A percentile compares a stretch with the other conserved stretches of the same genome.
These are phyloP conservation scores for Epinephelus cyanopodus DNA, from an alignment of 2,113 vertebrate genomes.

Conservation along the genomic window DNA sequence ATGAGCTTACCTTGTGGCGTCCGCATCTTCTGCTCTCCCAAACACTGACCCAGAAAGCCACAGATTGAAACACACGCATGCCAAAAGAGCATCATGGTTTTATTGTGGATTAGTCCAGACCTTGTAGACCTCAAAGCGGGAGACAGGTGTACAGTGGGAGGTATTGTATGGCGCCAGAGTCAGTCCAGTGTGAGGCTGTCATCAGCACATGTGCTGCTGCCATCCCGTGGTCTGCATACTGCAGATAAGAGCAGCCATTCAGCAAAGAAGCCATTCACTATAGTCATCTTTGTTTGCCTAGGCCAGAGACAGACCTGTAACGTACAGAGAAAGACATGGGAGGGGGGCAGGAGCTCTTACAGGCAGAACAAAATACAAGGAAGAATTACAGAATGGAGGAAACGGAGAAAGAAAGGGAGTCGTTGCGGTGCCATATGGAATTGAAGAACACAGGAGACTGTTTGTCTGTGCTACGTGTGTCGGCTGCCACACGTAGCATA, in stretches of 20 bases:
- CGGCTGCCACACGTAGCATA: conserved; percentile 54
- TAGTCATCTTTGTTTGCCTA: conserved; percentile 75
- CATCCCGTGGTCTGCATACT: conserved; percentile 60
- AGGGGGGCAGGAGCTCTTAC: conserved; percentile 41
- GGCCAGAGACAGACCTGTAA: conserved; percentile 68
- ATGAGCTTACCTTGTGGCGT: conserved; percentile 8
- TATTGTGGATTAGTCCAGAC: conserved; percentile 37
- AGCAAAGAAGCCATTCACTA: conserved; percentile 65
- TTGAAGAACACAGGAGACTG: conserved; percentile 43
- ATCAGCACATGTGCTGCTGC: conserved; percentile 81
- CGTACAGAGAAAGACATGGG: conserved; percentile 55
- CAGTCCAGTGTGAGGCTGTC: conserved; percentile 70
- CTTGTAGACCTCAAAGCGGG: conserved; percentile 28
- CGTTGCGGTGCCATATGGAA: conserved; percentile 62
- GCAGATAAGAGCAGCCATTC: conserved; percentile 78
- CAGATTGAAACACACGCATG: conserved; percentile 3
- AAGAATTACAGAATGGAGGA: conserved; percentile 52
- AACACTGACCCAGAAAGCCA: neutral
- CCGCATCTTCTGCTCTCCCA: neutral
- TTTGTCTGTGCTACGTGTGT: conserved; percentile 52
- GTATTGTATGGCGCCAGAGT: conserved; percentile 67
- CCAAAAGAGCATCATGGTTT: conserved; percentile 13
- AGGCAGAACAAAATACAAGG: conserved; percentile 54
- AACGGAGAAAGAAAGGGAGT: conserved; percentile 46
- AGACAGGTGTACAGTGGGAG: conserved; percentile 79